phyloP scores from a whole-genome alignment of 2,113 vertebrate species.

The Saccopteryx leptura region DNA sequence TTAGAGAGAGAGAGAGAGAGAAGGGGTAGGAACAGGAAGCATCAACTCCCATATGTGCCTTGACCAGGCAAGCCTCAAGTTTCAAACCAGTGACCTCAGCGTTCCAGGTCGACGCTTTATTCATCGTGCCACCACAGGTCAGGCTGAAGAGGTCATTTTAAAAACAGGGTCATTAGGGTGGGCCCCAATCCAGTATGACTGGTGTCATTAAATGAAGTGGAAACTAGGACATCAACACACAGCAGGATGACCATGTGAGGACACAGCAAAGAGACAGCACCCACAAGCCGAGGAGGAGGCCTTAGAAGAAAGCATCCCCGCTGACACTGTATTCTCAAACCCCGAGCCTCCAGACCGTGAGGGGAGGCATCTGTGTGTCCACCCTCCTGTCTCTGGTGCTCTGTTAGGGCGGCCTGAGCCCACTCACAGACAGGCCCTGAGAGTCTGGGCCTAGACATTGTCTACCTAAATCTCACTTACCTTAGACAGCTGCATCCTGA shows the following conservation, averaged over 20 bases:
- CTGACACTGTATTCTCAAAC: neutral
- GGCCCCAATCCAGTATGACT: neutral
- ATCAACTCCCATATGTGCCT: no score
- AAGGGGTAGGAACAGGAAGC: no score
- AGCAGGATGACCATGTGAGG: neutral
- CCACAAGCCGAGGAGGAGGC: neutral
- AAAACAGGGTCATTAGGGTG: neutral
- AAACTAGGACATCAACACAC: neutral
- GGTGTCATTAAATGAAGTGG: neutral
- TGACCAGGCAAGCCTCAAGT: no score
- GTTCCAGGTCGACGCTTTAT: no score
- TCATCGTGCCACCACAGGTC: no score
- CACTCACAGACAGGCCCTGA: no score
- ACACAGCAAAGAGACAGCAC: accelerated
- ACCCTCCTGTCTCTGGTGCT: neutral
- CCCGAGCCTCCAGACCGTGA: neutral
- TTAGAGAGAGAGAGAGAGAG: no score
- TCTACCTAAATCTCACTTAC: neutral
- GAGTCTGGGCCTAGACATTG: neutral
- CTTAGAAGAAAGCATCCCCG: neutral
- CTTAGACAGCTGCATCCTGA: neutral
- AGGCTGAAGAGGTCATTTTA: neutral
- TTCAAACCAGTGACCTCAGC: no score
- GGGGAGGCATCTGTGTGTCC: neutral
- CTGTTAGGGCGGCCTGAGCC: neutral